Percentiles rank a stretch among this genome's conserved stretches.
These are phyloP conservation scores for Aspidapion aeneum DNA, from an alignment of 2,888 invertebrate genomes.

Conservation along the genomic window DNA sequence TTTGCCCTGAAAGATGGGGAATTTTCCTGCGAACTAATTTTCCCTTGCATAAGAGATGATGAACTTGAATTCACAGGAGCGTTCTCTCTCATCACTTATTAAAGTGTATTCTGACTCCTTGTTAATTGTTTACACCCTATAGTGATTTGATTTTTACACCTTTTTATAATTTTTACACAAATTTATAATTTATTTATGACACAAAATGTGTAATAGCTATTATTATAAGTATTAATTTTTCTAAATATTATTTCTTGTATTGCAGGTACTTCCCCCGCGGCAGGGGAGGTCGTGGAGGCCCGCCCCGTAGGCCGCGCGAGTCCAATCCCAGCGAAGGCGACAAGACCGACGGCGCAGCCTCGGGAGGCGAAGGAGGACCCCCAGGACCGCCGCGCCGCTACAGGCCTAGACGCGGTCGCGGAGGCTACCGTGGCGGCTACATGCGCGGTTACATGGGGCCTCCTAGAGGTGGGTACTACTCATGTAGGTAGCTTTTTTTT, in stretches of 20 bases:
- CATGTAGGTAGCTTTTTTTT: conserved; percentile 18
- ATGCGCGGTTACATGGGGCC: conserved; percentile 22
- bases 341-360: conserved; percentile 44
- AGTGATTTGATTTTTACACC: no score
- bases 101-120: no score
- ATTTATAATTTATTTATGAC: no score
- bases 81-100: no score
- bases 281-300: conserved; percentile 54
- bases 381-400: conserved; percentile 49
- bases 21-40: no score
- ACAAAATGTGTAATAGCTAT: no score
- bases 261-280: conserved; percentile 51
- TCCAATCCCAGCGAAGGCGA: conserved; percentile 36
- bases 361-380: conserved; percentile 46
- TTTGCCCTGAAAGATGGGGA: no score
- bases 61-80: no score
- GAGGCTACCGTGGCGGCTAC: conserved; percentile 27
- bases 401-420: conserved; percentile 48
- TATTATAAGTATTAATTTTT: no score
- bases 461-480: conserved; percentile 21
- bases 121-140: no score
- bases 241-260: not conserved
- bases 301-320: conserved; percentile 35
- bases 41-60: no score
- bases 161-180: no score